Conservation (phyloP, 1,140 invertebrate genomes). For the Oncopodura yosiiana region DNA sequence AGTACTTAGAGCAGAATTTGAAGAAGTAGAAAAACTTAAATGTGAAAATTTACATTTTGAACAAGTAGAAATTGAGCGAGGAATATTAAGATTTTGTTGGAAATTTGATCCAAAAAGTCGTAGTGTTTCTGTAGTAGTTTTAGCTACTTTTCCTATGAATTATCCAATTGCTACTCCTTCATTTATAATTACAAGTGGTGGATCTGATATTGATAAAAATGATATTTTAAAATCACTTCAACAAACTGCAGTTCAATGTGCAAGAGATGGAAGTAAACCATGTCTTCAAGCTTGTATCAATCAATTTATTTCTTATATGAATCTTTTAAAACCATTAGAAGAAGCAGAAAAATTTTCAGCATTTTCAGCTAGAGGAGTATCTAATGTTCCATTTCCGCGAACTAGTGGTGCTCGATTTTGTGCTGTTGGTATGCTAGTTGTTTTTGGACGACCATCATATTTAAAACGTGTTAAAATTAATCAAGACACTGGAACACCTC, state of each 20-base stretch:
- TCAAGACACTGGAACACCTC: constrained; percentile 57
- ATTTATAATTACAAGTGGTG: constrained; percentile 46
- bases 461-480: constrained; percentile 57
- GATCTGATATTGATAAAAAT: constrained; percentile 31
- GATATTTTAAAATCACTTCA: constrained; percentile 55
- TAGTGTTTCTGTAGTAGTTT: constrained; percentile 52
- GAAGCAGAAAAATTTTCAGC: constrained; percentile 15
- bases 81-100: constrained; percentile 32
- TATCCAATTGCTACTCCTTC: constrained; percentile 66
- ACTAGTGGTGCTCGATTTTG: constrained; percentile 90
- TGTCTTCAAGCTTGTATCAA: constrained; percentile 70
- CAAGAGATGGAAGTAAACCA: constrained; percentile 62
- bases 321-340: constrained; percentile 37
- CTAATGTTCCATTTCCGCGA: constrained; percentile 85
- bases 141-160: constrained; percentile 65
- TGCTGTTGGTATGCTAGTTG: constrained; percentile 67
- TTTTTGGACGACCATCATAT: constrained; percentile 70
- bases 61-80: constrained; percentile 31
- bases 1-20: constrained; percentile 28
- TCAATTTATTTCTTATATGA: constrained; percentile 58
- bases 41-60: constrained; percentile 30
- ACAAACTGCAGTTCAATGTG: constrained; percentile 60
- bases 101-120: constrained; percentile 26
- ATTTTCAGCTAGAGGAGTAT: constrained; percentile 29
- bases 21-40: constrained; percentile 14